Evolutionary conservation across 2,797 vertebrate species (phyloP), one percentile per base, ranked within the genome.

Genomic region (Sparus aurata): DNA sequence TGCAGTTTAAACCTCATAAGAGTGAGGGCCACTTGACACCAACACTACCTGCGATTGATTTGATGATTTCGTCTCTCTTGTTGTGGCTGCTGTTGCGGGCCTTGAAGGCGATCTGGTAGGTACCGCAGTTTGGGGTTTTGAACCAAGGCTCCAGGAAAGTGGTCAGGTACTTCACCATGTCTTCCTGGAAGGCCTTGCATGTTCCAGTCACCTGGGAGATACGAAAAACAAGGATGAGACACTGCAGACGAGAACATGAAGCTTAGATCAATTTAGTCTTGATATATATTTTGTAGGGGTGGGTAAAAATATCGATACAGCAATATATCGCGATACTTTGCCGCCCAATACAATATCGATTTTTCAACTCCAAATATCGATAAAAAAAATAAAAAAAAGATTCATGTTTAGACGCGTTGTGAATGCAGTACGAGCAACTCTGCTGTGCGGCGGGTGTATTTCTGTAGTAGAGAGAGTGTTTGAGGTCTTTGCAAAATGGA

Each of bases 51-150:
- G 98, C 98, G n/a, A 99, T 77, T 20, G 96, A 95, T 75, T 97
- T 98, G 88, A 99, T 99, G 84, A 98, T 95, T 65, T 98, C 97
- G 0, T 97, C 97, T 70, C 97, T 96, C 91, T 95, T 98, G 95
- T 96, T 95, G 73, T 98, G 97, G 89, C 95, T 97, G 92, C 97
- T 99, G 95, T 99, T 99, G 25, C 97, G 96, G 58, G 97, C 96
- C 92, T 99, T 99, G 89, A 97, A 99, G 52, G 96, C 96, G 64
- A 99, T 97, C 92, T 98, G 96, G 85, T 96, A 99, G 71, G 97
- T 97, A 12, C 95, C 96, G 60, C 95, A 95, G 79, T 95, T 97
- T 20, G 98, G 98, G 25, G 92, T 92, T 94, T 97, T 97, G 92
- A 99, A 99, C 97, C 98, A 99, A 2, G 97, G 96, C 91, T 98